phyloP scores from a whole-genome alignment of 92 coral and sea anemone species.

The Zoanthus gigantus region DNA sequence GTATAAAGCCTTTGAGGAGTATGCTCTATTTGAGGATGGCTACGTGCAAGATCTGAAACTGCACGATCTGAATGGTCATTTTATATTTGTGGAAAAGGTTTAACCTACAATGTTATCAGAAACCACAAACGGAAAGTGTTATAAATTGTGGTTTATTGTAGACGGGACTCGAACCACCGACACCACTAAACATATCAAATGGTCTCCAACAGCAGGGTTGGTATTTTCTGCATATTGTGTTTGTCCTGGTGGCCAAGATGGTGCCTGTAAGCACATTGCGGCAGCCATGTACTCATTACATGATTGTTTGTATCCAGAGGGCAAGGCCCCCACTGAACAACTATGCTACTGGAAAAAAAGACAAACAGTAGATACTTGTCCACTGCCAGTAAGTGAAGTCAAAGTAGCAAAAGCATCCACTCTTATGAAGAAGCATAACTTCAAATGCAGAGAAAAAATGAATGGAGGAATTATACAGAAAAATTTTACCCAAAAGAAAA shows the following conservation, averaged over 20 bases:
- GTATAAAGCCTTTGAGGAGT: too few relatives aligned
- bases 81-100: conserved; percentile 26
- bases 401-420: conserved; percentile 1
- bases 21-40: too few relatives aligned
- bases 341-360: conserved; percentile 20
- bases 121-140: conserved; percentile 38
- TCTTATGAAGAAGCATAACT: conserved; percentile 6
- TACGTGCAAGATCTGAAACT: too few relatives aligned
- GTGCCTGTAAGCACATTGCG: conserved; percentile 36
- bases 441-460: not conserved
- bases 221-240: not conserved
- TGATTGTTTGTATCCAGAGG: conserved; percentile 42
- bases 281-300: conserved; percentile 37
- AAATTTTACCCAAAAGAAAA: not conserved
- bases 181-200: conserved; percentile 21
- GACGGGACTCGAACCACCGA: conserved; percentile 30
- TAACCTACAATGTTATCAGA: conserved; percentile 30
- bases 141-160: conserved; percentile 56
- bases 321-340: conserved; percentile 8
- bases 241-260: conserved; percentile 42
- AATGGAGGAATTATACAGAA: not conserved
- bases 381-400: not conserved
- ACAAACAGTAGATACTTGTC: not conserved
- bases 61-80: too few relatives aligned
- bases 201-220: conserved; percentile 37